Evolutionary conservation across 2,113 vertebrate genomes (phyloP).

Genomic region (Neopipo cinnamomea): DNA sequence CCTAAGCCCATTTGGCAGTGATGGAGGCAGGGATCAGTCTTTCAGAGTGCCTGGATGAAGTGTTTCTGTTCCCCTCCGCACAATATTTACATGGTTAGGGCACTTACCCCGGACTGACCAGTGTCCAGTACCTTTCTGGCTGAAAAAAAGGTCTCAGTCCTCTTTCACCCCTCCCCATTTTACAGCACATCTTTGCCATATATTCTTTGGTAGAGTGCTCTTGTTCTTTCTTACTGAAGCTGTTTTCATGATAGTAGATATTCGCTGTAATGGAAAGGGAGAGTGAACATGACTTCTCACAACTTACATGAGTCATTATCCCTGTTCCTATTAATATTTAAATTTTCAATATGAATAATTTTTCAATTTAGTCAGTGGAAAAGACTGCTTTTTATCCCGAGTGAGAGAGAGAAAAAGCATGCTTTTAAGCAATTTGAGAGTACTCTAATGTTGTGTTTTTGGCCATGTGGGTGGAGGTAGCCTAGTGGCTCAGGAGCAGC

Average conservation of each 20-base stretch:
- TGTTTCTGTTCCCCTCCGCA: background rate
- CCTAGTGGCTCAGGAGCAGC: background rate
- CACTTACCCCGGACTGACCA: background rate
- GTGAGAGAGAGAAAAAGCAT: background rate
- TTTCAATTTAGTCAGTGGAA: background rate
- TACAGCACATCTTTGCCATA: background rate
- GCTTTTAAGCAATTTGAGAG: background rate
- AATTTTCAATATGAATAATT: conserved; percentile 10
- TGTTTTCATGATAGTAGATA: background rate
- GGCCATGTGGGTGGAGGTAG: background rate
- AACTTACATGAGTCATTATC: background rate
- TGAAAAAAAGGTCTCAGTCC: background rate
- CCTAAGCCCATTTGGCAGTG: background rate
- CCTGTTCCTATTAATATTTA: conserved; percentile 2
- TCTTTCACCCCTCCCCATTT: background rate
- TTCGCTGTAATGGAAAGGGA: background rate
- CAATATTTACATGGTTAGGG: background rate
- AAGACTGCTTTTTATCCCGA: background rate
- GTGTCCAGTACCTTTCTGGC: background rate
- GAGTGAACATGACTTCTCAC: background rate
- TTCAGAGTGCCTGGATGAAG: background rate
- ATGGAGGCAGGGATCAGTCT: background rate
- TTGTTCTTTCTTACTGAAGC: background rate
- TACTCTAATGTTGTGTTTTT: background rate
- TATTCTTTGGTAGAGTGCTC: background rate